Evolutionary conservation across 1,140 invertebrate species (phyloP).

Genomic region (Tyrophagus putrescentiae): DNA sequence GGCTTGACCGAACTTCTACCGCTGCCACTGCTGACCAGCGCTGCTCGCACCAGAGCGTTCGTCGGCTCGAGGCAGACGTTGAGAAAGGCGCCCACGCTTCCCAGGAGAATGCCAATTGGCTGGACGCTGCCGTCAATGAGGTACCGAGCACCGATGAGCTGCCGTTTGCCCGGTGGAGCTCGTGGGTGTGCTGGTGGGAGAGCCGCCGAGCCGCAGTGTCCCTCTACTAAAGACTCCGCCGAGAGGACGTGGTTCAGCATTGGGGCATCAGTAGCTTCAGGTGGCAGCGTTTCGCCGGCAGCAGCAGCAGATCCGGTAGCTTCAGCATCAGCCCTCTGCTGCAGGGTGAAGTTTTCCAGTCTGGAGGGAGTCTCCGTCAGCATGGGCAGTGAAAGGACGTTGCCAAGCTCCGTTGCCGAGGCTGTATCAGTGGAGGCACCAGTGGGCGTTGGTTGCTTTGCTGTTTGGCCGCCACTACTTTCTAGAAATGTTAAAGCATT

Average conservation of each 20-base stretch:
- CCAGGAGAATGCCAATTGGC: background rate
- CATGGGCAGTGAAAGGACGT: no score
- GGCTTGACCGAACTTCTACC: background rate
- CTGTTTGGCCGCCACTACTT: no score
- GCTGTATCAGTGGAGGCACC: no score
- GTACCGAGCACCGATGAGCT: background rate
- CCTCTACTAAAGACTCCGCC: background rate
- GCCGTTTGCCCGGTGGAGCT: background rate
- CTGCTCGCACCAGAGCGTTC: background rate
- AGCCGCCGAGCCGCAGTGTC: background rate
- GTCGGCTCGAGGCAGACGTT: background rate
- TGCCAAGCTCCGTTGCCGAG: no score
- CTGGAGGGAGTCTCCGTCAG: no score
- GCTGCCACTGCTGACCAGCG: background rate
- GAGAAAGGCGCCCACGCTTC: background rate
- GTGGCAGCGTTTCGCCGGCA: no score
- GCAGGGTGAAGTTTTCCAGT: no score
- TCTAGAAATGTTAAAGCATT: no score
- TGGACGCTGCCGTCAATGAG: background rate
- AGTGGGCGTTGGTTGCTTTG: no score
- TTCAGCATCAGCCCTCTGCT: no score
- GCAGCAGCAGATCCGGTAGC: no score
- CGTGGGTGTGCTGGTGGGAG: background rate
- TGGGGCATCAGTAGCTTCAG: no score
- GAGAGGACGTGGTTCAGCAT: background rate